A percentile compares a stretch with the other conserved stretches of the same genome.
phyloP scores from a whole-genome alignment of 2,113 vertebrate species.

The Serinus canaria region DNA sequence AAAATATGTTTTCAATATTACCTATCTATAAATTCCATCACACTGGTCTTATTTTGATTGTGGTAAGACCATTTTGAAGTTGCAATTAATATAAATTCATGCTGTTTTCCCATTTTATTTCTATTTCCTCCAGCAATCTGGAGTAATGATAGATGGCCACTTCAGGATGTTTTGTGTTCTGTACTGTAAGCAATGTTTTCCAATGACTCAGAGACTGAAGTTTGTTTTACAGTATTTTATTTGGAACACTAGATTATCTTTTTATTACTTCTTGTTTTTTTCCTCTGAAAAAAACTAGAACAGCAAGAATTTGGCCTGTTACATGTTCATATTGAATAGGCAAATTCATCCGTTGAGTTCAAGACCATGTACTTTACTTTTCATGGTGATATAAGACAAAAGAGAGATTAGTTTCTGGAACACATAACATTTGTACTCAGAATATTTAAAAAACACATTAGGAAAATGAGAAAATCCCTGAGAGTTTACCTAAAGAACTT shows the following conservation, averaged over 20 bases:
- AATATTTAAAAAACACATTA: not conserved
- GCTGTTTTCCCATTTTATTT: constrained; percentile 1
- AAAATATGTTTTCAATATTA: constrained; percentile 30
- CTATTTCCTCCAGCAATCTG: not conserved
- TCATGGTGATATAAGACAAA: not conserved
- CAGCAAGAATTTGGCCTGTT: not conserved
- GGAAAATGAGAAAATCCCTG: not conserved
- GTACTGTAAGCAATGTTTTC: constrained; percentile 24
- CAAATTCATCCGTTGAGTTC: not conserved
- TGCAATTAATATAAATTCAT: constrained; percentile 37
- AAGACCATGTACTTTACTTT: not conserved
- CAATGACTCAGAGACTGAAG: not conserved
- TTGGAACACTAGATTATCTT: not conserved
- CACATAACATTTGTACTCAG: rapidly evolving
- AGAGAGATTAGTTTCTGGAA: not conserved
- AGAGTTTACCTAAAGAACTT: not conserved
- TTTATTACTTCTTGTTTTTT: not conserved
- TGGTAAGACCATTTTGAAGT: not conserved
- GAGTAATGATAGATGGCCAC: not conserved
- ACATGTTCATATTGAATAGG: not conserved
- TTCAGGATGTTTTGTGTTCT: constrained; percentile 7
- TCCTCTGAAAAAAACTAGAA: not conserved
- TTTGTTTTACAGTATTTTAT: not conserved
- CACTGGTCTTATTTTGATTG: not conserved
- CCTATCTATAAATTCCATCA: constrained; percentile 36